A percentile compares a stretch with the other conserved stretches of the same genome.
phyloP scores from a whole-genome alignment of 2,888 invertebrate species.

The Dryocosmus kuriphilus region DNA sequence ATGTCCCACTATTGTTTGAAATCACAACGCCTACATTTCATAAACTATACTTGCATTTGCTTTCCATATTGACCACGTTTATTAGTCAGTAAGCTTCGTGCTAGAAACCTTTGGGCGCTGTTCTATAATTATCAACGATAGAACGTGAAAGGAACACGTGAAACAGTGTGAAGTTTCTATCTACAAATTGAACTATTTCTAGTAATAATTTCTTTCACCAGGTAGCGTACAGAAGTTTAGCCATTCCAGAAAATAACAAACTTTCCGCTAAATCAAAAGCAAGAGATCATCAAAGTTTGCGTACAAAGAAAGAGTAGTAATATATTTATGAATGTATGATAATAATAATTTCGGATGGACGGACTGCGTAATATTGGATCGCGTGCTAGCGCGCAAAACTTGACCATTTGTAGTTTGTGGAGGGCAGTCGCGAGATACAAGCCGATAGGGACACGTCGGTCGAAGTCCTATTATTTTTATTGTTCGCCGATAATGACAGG shows the following conservation, averaged over 20 bases:
- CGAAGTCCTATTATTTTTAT: constrained; percentile 66
- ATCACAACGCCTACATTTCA: constrained; percentile 28
- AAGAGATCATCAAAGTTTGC: neutral
- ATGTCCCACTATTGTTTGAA: constrained; percentile 27
- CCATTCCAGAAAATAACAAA: neutral
- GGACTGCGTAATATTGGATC: constrained; percentile 50
- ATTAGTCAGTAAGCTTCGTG: constrained; percentile 25
- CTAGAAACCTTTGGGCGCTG: constrained; percentile 35
- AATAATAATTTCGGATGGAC: neutral
- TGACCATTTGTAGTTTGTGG: constrained; percentile 67
- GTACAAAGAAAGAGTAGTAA: neutral
- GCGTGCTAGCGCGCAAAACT: constrained; percentile 70
- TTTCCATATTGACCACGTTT: constrained; percentile 25
- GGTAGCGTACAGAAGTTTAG: no score
- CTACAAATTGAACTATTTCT: no score
- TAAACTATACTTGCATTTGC: constrained; percentile 24
- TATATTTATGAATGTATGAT: neutral
- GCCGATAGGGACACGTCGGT: constrained; percentile 66
- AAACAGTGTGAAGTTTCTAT: constrained; percentile 25
- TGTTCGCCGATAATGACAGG: constrained; percentile 61
- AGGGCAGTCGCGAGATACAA: constrained; percentile 64
- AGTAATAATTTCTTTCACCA: no score
- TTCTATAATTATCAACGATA: constrained; percentile 30
- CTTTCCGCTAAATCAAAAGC: neutral
- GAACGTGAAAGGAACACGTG: constrained; percentile 12